phyloP scores from a whole-genome alignment of 2,888 invertebrate species.

The Resseliella maxima region DNA sequence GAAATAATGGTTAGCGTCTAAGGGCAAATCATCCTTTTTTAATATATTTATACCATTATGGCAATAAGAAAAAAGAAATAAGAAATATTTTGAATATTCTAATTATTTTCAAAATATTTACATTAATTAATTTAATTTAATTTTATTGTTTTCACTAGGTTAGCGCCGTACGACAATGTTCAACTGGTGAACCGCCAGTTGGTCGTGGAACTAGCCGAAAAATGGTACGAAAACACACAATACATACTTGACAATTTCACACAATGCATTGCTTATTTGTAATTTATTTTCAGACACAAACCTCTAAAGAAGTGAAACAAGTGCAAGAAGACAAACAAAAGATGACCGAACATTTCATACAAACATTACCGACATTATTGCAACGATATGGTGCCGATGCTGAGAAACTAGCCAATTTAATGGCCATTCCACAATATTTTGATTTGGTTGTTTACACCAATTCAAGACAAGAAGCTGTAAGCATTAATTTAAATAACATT shows the following conservation, averaged over 20 bases:
- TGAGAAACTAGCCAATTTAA: constrained; percentile 94
- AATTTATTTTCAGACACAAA: constrained; percentile 70
- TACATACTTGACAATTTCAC: constrained; percentile 49
- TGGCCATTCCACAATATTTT: constrained; percentile 95
- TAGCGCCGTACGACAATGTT: constrained; percentile 97
- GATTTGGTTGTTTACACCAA: constrained; percentile 97
- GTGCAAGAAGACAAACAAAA: constrained; percentile 92
- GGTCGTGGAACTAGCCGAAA: constrained; percentile 91
- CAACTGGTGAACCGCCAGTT: constrained; percentile 95
- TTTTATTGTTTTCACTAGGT: too few relatives aligned
- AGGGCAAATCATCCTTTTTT: too few relatives aligned
- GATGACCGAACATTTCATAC: constrained; percentile 96
- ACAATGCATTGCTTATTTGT: constrained; percentile 57
- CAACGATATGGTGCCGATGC: constrained; percentile 97
- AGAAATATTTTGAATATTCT: too few relatives aligned
- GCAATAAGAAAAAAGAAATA: too few relatives aligned
- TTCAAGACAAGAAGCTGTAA: constrained; percentile 83
- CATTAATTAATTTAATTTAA: too few relatives aligned
- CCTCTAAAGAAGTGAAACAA: constrained; percentile 72
- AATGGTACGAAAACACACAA: constrained; percentile 66
- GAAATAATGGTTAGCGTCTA: constrained; percentile 99
- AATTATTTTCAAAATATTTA: too few relatives aligned
- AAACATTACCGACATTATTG: constrained; percentile 86
- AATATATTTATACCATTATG: too few relatives aligned
- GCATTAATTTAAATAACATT: constrained; percentile 33